Evolutionary conservation across 1,140 invertebrate species (phyloP), one percentile per base, ranked within the genome.

Genomic region (Drosophila tani): DNA sequence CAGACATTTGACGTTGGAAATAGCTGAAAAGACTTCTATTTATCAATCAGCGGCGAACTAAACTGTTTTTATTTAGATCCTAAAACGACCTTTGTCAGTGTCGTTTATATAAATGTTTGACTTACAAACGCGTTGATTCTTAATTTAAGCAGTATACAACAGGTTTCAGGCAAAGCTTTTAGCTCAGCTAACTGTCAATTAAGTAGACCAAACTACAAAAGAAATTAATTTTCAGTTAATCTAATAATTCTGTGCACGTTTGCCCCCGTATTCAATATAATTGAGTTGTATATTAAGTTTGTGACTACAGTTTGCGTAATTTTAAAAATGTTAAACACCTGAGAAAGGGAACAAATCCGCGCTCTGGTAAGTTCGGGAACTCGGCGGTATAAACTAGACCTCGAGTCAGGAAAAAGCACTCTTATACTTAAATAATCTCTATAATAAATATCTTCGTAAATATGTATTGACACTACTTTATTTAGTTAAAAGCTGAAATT

Each of bases 101-200:
- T 38, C 15, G 27, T 15, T 5, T 38, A 24, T 29, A 40, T 38
- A 17, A 21, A 24, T 17, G 21, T 29, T 35, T 38, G 21, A 59
- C 17, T 32, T 50, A 4, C 14, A 41, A 27, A 40, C n/a, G 21
- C 38, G 9, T 51, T 38, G 38, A 49, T 29, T 43, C 32, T 53
- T 27, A 24, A 73, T 60, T 32, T 45, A 12, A 35, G 40, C 47
- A 40, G 47, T 46, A 43, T 29, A 62, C 17, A 74, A 74, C 47
- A 55, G 50, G 70, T 74, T 74, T 41, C 19, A 15, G n/a, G 5
- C 35, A 21, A 14, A 19, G 24, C n/a, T 58, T 27, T 35, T 21
- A 49, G 24, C 19, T 71, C n/a, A 46, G 2, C 19, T 65, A 69
- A 51, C 59, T 64, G 46, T 43, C 19, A 69, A 57, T 66, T 69